Evolutionary conservation across 1,140 invertebrate genomes (phyloP), one percentile per base, ranked within the genome.

Genomic region (Brachionus plicatilis): DNA sequence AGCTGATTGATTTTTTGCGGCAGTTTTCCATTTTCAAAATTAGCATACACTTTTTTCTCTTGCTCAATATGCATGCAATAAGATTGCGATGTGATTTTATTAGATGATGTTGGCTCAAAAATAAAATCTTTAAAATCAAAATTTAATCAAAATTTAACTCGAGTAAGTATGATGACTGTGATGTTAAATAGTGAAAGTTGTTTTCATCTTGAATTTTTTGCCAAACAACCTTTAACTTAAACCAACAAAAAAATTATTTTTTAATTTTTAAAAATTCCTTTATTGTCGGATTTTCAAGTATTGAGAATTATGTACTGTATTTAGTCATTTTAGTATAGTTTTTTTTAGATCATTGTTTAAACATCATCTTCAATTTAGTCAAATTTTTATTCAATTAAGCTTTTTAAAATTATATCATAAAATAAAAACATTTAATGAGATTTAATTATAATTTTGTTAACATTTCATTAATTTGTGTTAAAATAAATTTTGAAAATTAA

Each of bases 21-120:
- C 17, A 50, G 47, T 76, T 53, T 76, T 76, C 72, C 72, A 76
- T 76, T 50, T 76, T 76, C 29, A 70, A 70, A 60, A 60, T 60
- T 60, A 60, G 53, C 53, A 60, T 60, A 60, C 53, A 60, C n/a
- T 20, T 60, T 60, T 60, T 60, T 60, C 20, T 2, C 17, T 60
- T 60, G n/a, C 53, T 60, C 53, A 60, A 60, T 20, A 60, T 60
- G 53, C 53, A 60, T 60, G 53, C 53, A 60, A 60, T n/a, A n/a
- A 60, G 17, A 20, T 60, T 24, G 20, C 20, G n/a, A 20, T 60
- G n/a, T 24, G 53, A 60, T 24, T 47, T 60, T 60, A 60, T 9
- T 60, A 60, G 9, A 60, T 24, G 53, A 60, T 60, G 53, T 60
- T 60, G 53, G 53, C 53, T 60, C 53, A 60, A 60, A 60, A 60